These are phyloP conservation scores for Halocynthia aurantium DNA, from an alignment of 23 tunicate species.

Conservation along the genomic window DNA sequence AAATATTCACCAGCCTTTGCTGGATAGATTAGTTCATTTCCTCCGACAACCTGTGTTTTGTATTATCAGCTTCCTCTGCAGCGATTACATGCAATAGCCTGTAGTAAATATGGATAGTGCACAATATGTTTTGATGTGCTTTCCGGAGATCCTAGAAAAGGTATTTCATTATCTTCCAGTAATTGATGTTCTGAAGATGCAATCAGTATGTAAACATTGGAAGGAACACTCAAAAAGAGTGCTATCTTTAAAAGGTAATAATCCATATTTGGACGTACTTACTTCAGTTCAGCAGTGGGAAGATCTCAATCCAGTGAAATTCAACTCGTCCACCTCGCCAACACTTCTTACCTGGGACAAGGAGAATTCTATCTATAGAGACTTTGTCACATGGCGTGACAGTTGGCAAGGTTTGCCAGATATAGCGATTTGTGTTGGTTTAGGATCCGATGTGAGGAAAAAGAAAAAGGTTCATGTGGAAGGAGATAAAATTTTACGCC, in stretches of 20 bases:
- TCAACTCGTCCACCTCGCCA: neutral
- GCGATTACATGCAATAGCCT: no score
- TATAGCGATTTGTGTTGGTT: neutral
- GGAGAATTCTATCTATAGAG: neutral
- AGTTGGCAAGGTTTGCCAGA: conserved; percentile 3
- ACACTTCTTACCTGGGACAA: neutral
- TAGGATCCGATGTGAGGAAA: neutral
- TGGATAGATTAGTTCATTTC: no score
- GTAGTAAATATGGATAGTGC: conserved; percentile 8
- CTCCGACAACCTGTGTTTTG: no score
- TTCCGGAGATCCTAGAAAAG: conserved; percentile 1
- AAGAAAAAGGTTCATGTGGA: neutral
- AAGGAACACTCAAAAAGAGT: neutral
- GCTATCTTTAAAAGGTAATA: neutral
- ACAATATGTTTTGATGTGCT: conserved; percentile 11
- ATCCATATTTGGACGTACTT: neutral
- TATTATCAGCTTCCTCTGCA: no score
- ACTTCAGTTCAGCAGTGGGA: neutral
- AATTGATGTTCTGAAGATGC: neutral
- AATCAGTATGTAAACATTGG: conserved; percentile 18
- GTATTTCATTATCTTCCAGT: neutral
- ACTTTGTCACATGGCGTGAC: conserved; percentile 4
- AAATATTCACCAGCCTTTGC: no score
- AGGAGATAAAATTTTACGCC: conserved; percentile 1
- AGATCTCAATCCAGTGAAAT: neutral